Conservation (phyloP, 2,888 invertebrate species). For the Lymantria dispar region DNA sequence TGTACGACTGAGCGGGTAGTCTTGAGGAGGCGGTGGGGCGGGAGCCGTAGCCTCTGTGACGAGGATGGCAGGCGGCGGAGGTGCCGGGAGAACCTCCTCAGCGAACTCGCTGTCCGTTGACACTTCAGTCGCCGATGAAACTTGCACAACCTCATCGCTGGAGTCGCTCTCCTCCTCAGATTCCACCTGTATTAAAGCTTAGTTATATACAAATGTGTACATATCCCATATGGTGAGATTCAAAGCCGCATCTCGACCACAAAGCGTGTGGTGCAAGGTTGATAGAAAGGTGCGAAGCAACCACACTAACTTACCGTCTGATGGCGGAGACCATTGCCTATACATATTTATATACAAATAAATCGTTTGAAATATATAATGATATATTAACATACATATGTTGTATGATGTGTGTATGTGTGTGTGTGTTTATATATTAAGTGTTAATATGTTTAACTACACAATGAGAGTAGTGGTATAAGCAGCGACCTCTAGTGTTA, state of each 20-base stretch:
- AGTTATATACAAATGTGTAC: constrained; percentile 19
- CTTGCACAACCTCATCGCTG: constrained; percentile 83
- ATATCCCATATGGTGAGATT: constrained; percentile 7
- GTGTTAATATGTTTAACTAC: neutral
- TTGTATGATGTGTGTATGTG: neutral
- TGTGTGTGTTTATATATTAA: neutral
- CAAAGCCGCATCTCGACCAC: constrained; percentile 7
- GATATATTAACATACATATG: neutral
- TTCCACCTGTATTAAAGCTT: constrained; percentile 61
- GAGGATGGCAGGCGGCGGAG: constrained; percentile 89
- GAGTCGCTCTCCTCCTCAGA: constrained; percentile 83
- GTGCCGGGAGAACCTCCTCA: constrained; percentile 87
- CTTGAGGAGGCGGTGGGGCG: constrained; percentile 84
- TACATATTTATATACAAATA: constrained; percentile 29
- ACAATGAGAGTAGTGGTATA: too few relatives aligned
- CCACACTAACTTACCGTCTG: constrained; percentile 69
- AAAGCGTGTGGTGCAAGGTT: constrained; percentile 5
- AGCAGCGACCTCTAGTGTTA: too few relatives aligned
- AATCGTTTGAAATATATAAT: constrained; percentile 1
- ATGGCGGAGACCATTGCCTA: constrained; percentile 32
- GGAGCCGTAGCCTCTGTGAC: constrained; percentile 91
- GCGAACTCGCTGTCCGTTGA: constrained; percentile 97
- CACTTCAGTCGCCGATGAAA: constrained; percentile 95
- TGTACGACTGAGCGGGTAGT: constrained; percentile 90
- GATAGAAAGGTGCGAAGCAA: constrained; percentile 35